A percentile compares a stretch with the other conserved stretches of the same genome.
Conservation (phyloP, 2,888 invertebrate species). For the Nasonovia ribisnigri region DNA sequence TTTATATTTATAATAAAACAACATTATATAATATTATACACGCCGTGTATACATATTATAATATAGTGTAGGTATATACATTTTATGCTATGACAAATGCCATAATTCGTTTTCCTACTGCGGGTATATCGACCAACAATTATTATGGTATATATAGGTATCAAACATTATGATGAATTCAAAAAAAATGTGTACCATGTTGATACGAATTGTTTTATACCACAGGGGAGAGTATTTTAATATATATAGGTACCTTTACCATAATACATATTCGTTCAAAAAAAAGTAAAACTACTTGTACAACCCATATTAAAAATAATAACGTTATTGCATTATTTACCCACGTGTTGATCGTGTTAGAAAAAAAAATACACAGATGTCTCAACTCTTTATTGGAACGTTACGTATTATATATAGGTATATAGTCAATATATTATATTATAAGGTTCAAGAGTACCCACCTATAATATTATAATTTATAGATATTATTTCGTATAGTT, state of each 20-base stretch:
- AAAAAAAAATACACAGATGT: conserved; percentile 52
- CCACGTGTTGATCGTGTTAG: conserved; percentile 52
- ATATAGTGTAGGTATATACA: neutral
- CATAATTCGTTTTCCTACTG: neutral
- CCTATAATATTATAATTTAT: neutral
- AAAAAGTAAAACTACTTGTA: conserved; percentile 39
- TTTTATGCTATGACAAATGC: neutral
- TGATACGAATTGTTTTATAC: neutral
- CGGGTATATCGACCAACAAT: neutral
- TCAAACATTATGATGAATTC: neutral
- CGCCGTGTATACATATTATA: neutral
- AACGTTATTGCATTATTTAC: conserved; percentile 60
- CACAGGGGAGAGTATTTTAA: neutral
- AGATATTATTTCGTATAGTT: neutral
- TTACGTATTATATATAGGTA: neutral
- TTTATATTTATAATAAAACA: conserved; percentile 57
- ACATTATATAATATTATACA: neutral
- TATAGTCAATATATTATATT: neutral
- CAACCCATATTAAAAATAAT: conserved; percentile 47
- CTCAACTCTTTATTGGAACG: conserved; percentile 43
- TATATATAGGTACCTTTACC: neutral
- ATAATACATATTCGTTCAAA: neutral
- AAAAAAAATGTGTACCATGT: neutral
- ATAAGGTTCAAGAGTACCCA: neutral
- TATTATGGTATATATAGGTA: neutral